Evolutionary conservation across 2,888 invertebrate genomes (phyloP).

Genomic region (Athalia cordata): DNA sequence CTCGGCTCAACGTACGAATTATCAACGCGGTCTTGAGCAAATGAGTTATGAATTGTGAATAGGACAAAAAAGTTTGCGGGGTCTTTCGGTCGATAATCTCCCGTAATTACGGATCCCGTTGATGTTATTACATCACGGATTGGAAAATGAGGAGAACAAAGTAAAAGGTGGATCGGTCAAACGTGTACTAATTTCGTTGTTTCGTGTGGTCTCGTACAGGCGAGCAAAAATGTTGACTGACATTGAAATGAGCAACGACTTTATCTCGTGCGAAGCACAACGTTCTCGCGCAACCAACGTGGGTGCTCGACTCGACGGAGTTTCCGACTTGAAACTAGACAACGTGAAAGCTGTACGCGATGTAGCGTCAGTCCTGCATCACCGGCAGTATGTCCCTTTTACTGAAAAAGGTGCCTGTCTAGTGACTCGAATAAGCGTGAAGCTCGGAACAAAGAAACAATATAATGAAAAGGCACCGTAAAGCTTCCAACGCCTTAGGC

Average conservation of each 20-base stretch:
- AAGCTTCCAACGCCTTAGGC: neutral
- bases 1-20: too few relatives aligned
- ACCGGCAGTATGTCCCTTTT: neutral
- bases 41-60: too few relatives aligned
- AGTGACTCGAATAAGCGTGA: neutral
- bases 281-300: neutral
- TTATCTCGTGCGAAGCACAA: slow-evolving; percentile 21
- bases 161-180: neutral
- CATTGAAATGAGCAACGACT: slow-evolving; percentile 16
- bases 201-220: neutral
- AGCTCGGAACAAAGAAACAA: slow-evolving; percentile 27
- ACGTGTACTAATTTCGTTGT: slow-evolving; percentile 15
- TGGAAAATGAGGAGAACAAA: neutral
- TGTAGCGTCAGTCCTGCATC: neutral
- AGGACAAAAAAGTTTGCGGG: too few relatives aligned
- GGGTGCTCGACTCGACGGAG: neutral
- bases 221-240: neutral
- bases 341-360: too few relatives aligned
- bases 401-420: neutral
- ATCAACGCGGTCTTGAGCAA: too few relatives aligned
- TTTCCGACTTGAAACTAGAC: neutral
- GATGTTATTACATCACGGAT: neutral
- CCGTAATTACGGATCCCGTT: too few relatives aligned
- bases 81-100: too few relatives aligned
- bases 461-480: slow-evolving; percentile 24